Base-by-base conservation (phyloP, 2,888 invertebrate species). In the Patella pellucida region DNA sequence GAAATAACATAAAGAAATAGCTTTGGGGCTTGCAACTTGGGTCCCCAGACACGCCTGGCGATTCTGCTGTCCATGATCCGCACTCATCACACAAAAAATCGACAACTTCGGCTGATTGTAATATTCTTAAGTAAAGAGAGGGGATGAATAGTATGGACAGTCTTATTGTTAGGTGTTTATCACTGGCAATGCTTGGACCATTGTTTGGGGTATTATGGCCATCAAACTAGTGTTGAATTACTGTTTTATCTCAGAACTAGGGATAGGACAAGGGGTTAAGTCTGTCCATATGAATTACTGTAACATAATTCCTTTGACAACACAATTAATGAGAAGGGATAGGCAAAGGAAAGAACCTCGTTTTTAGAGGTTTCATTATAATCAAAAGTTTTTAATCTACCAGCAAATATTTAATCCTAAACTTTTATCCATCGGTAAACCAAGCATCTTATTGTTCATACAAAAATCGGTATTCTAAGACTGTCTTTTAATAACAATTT, bases 211-310 rank as follows among this genome's bases (percentile, higher is more conserved):
- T 62, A 23, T 62, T 12, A 62, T 62, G 23, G 23, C 62, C 19
- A 62, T 62, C 62, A 62, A 23, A 23, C 12, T 62, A 62, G 62
- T 23, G 41, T 62, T 23, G 23, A 23, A 62, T 62, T 62, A 62
- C 62, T 23, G 23, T 23, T 23, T 23, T 23, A 23, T 62, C 23
- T 62, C 23, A 62, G 19, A 23, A 62, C 23, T 62, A 23, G 23
- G 62, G 62, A 62, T 62, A 23, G 62, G 62, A 62, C 23, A 62
- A 62, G 23, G 62, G 62, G 62, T 62, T 62, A 62, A 62, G 62
- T 62, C 62, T 23, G 62, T 62, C 62, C 23, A 23, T 62, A 19
- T 62, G 19, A 62, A 62, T 62, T 62, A 62, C 11, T 62, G 62
- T 62, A 62, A 62, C 62, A 23, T 62, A 19, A 23, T 62, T 62